Evolutionary conservation across 2,797 vertebrate species (phyloP).

Genomic region (Podarcis siculus): DNA sequence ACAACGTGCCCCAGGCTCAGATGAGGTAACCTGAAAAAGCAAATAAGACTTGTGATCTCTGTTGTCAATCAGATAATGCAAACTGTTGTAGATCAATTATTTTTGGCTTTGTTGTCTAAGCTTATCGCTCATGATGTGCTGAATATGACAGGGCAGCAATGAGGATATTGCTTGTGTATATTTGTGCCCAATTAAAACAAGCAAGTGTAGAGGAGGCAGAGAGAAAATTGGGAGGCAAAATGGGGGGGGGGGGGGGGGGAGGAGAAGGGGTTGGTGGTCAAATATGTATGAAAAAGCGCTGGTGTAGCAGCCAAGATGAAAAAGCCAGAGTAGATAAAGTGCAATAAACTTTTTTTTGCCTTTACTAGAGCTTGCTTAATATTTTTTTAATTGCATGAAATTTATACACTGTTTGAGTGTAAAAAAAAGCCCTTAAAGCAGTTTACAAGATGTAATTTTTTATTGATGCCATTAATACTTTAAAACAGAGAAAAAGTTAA

Average conservation of each 20-base stretch:
- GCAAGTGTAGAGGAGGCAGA: conserved; percentile 2
- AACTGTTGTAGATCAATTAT: background rate
- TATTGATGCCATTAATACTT: too few relatives aligned
- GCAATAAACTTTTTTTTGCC: background rate
- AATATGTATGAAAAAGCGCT: conserved; percentile 18
- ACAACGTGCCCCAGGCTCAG: background rate
- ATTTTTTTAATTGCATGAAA: too few relatives aligned
- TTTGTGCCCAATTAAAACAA: conserved; percentile 16
- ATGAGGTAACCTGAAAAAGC: conserved; percentile 61
- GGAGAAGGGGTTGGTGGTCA: rapidly evolving
- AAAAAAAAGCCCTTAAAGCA: too few relatives aligned
- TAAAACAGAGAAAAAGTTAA: too few relatives aligned
- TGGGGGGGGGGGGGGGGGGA: background rate
- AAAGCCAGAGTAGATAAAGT: background rate
- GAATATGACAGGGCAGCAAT: background rate
- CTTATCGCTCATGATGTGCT: background rate
- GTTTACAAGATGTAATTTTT: too few relatives aligned
- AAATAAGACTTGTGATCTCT: conserved; percentile 49
- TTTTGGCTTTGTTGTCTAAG: conserved; percentile 8
- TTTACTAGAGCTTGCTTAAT: conserved; percentile 14
- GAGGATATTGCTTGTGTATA: background rate
- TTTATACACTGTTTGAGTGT: too few relatives aligned
- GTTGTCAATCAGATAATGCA: conserved; percentile 18
- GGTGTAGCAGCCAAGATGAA: conserved; percentile 13
- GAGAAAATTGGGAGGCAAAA: background rate